A percentile compares a stretch with the other conserved stretches of the same genome.
Evolutionary conservation across 2,797 vertebrate genomes (phyloP).

Genomic region (Macropus fuliginosus): DNA sequence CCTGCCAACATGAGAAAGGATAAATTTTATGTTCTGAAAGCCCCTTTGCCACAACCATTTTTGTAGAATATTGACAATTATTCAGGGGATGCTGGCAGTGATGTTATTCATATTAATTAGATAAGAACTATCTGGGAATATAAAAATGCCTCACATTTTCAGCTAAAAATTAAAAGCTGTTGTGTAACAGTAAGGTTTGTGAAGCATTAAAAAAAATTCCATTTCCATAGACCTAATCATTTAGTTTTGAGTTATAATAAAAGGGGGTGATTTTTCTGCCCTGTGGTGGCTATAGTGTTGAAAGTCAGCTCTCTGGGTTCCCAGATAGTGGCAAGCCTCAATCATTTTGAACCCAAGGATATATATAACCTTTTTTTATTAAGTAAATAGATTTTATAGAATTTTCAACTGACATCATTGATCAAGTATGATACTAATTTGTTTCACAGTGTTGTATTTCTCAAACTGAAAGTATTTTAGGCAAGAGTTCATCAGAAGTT

Average conservation of each 20-base stretch:
- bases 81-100: conserved; percentile 66
- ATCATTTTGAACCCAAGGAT: not conserved
- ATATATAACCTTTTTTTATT: not conserved
- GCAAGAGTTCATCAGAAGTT: not conserved
- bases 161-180: conserved; percentile 40
- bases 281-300: not conserved
- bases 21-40: conserved; percentile 53
- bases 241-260: conserved; percentile 50
- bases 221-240: conserved; percentile 45
- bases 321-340: not conserved
- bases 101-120: conserved; percentile 77
- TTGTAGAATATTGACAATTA: conserved; percentile 69
- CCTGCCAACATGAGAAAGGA: conserved; percentile 56
- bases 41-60: conserved; percentile 66
- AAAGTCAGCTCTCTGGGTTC: not conserved
- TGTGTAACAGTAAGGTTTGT: conserved; percentile 39
- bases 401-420: not conserved
- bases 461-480: not conserved
- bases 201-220: conserved; percentile 60
- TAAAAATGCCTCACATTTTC: conserved; percentile 58
- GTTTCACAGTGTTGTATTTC: not conserved
- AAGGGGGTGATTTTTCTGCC: not conserved
- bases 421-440: not conserved
- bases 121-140: conserved; percentile 66
- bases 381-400: not conserved